Evolutionary conservation across 2,888 invertebrate genomes (phyloP).

Genomic region (Drosophila neotestacea): DNA sequence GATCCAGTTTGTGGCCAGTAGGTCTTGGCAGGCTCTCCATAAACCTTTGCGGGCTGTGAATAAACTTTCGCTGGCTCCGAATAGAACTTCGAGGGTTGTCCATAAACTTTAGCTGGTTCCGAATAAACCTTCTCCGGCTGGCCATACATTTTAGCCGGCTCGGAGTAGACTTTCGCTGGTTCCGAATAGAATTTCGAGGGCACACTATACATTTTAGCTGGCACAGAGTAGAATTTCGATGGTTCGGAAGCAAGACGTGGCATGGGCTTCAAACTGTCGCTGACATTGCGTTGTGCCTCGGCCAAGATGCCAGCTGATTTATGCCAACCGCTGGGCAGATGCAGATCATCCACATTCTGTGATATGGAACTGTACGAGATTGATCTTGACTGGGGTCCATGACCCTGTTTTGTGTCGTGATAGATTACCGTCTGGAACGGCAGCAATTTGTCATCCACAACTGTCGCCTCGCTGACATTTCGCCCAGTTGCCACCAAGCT

Average conservation of each 20-base stretch:
- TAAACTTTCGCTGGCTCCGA: conserved; percentile 87
- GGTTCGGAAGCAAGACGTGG: conserved; percentile 71
- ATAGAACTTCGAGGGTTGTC: conserved; percentile 88
- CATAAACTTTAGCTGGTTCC: conserved; percentile 86
- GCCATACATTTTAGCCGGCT: conserved; percentile 87
- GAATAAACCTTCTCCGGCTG: conserved; percentile 86
- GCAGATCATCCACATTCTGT: conserved; percentile 83
- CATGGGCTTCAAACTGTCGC: conserved; percentile 79
- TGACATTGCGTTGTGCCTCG: conserved; percentile 83
- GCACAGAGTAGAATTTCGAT: conserved; percentile 86
- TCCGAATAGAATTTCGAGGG: conserved; percentile 87
- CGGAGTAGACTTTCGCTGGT: conserved; percentile 86
- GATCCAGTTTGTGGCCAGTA: conserved; percentile 85
- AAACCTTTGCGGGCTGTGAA: conserved; percentile 87
- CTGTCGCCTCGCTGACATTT: conserved; percentile 44
- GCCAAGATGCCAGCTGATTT: conserved; percentile 78
- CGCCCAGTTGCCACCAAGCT: conserved; percentile 30
- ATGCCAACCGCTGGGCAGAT: conserved; percentile 76
- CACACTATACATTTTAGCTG: conserved; percentile 86
- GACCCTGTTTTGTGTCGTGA: conserved; percentile 85
- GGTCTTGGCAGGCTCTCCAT: conserved; percentile 86
- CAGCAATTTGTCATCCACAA: conserved; percentile 76
- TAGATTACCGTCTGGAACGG: conserved; percentile 87
- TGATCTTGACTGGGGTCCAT: conserved; percentile 85
- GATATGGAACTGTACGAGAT: conserved; percentile 87